phyloP scores from a whole-genome alignment of 1,140 invertebrate genomes.

The Paralvinella palmiformis region DNA sequence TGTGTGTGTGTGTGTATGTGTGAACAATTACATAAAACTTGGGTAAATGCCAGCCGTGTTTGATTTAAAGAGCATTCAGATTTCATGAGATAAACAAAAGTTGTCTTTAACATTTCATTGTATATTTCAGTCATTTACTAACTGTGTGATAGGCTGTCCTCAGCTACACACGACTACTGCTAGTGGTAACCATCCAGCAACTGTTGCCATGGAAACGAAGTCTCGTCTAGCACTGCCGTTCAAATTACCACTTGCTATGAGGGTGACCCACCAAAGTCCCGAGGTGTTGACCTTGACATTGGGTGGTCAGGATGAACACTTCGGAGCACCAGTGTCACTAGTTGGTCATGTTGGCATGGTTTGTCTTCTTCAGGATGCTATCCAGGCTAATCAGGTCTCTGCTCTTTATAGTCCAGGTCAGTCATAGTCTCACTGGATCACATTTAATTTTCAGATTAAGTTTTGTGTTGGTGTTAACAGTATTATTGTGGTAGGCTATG shows the following conservation, averaged over 20 bases:
- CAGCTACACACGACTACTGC: background rate
- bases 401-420: slow-evolving; percentile 45
- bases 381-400: slow-evolving; percentile 46
- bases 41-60: no score
- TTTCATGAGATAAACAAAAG: background rate
- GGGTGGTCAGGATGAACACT: slow-evolving; percentile 55
- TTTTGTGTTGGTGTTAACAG: background rate
- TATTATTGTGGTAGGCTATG: background rate
- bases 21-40: no score
- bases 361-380: slow-evolving; percentile 53
- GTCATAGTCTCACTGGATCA: slow-evolving; percentile 12
- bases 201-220: slow-evolving; percentile 13
- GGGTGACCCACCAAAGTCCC: slow-evolving; percentile 36
- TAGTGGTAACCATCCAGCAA: slow-evolving; percentile 20
- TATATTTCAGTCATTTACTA: slow-evolving; percentile 50
- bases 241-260: slow-evolving; percentile 25
- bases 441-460: background rate
- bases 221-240: slow-evolving; percentile 24
- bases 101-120: slow-evolving; percentile 16
- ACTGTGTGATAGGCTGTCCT: slow-evolving; percentile 49
- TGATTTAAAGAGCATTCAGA: background rate
- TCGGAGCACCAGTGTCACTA: slow-evolving; percentile 51
- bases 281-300: slow-evolving; percentile 53
- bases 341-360: slow-evolving; percentile 55
- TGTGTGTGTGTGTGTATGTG: no score